Base-by-base conservation (phyloP, 1,140 invertebrate genomes). In the Acromyrmex echinatior region DNA sequence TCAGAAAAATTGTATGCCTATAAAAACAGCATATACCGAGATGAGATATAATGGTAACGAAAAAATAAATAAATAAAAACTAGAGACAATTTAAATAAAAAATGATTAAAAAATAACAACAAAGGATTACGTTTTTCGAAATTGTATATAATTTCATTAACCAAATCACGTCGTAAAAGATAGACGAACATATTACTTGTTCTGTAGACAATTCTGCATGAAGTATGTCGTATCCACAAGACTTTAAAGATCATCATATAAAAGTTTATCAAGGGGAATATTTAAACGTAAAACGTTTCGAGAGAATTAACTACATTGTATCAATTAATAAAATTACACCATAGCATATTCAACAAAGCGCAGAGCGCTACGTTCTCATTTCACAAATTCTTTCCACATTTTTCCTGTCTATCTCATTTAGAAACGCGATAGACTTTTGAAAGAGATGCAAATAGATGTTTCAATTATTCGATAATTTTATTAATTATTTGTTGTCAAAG, bases 291-390 rank as follows among this genome's bases (percentile, higher is more conserved):
- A 71, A 60, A 49, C 39, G 28, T 51, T n/a, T 25, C 18, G 2
- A 16, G 25, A 16, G 70, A 51, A 51, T 45, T 28, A 62, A 28
- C 2, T 14, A 51, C 39, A 35, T 63, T 84, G 51, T 49, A 63
- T 14, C 25, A 51, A 45, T 45, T 25, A 76, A 76, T 74, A 84
- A 76, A 84, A 76, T 84, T 76, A 51, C 16, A 74, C 39, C 1
- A 35, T 6, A 16, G 18, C 80, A 35, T 60, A 14, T 76, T 62
- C 68, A 25, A 74, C 56, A 16, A 16, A 81, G 9, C 39, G 14
- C 35, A 56, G 16, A 18, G 35, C 65, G 35, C 49, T 35, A 31
- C 16, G 49, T 16, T 25, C 18, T 84, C 56, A 35, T 63, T 84
- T n/a, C 28, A 18, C 39, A 35, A 62, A 49, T 21, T 28, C 49